Base-by-base conservation (phyloP, 2,888 invertebrate species). In the Pandemis corylana region DNA sequence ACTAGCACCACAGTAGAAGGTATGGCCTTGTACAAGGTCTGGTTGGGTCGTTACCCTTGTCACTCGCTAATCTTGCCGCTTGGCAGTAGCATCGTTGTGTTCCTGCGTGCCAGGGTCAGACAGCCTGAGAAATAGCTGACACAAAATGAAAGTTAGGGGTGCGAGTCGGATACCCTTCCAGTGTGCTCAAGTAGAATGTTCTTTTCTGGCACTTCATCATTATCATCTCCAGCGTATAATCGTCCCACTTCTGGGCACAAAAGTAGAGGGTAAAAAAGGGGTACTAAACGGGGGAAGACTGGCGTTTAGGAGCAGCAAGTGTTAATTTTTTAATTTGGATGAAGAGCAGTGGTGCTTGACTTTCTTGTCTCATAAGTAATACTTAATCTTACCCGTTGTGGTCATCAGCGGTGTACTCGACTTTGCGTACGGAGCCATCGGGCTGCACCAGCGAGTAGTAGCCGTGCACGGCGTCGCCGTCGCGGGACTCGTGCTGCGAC, bases 331-430 rank as follows among this genome's bases (percentile, higher is more conserved):
- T 36, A 2, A 36, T 0, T 36, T 4, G 28, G 28, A 2, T 36
- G 28, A 36, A 36, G 28, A 36, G 20, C 20, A 20, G 28, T 36
- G 28, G 28, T 36, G 13, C 15, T 53, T n/a, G 5, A 6, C 53
- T 15, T n/a, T 53, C 53, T n/a, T 15, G 53, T 12, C 5, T 12
- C 20, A 7, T 56, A 20, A 56, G 15, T 7, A 9, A 56, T 36
- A 36, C 28, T 36, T 36, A 15, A 56, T 13, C 59, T 59, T 89
- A 95, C 89, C 95, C 95, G 75, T 91, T 93, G 84, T 95, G 93
- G 78, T 94, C 95, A 77, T 95, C 95, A 80, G 95, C 95, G 77
- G 94, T 92, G 89, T 95, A 95, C 76, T 95, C 92, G 74, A 95
- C 95, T 78, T 94, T 93, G 79, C 95, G 93, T 68, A 93, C 89